phyloP scores from a whole-genome alignment of 1,140 invertebrate genomes.

The Bicyclus anynana region DNA sequence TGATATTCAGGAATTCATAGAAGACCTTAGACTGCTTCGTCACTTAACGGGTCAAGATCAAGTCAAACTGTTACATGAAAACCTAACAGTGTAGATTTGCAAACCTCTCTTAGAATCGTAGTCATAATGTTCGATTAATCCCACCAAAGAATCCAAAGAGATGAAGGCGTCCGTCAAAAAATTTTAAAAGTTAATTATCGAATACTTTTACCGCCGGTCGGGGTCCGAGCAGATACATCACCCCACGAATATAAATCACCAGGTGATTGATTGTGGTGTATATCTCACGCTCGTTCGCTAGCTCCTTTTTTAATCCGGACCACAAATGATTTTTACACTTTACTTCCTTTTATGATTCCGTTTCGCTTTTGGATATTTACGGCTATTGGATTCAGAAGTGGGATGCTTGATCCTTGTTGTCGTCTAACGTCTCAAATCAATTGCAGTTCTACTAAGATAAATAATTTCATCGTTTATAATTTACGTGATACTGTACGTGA shows the following conservation, averaged over 20 bases:
- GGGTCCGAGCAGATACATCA: conserved; percentile 61
- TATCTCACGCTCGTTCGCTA: conserved; percentile 66
- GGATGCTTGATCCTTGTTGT: background rate
- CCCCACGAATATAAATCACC: conserved; percentile 66
- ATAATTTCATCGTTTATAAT: too few relatives aligned
- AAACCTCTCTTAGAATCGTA: background rate
- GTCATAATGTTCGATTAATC: conserved; percentile 11
- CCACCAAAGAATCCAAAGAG: conserved; percentile 14
- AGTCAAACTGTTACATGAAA: too few relatives aligned
- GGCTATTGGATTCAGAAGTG: background rate
- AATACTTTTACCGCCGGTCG: conserved; percentile 53
- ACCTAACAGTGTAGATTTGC: background rate
- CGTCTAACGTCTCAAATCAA: background rate
- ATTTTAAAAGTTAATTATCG: conserved; percentile 75
- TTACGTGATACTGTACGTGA: too few relatives aligned
- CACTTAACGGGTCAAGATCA: too few relatives aligned
- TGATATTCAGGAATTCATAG: too few relatives aligned
- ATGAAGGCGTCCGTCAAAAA: conserved; percentile 69
- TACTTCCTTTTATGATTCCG: conserved; percentile 58
- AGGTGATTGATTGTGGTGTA: conserved; percentile 66
- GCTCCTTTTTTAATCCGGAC: conserved; percentile 71
- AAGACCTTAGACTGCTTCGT: too few relatives aligned
- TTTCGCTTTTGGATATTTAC: conserved; percentile 51
- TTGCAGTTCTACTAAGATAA: too few relatives aligned
- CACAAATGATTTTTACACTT: conserved; percentile 71